Evolutionary conservation across 2,113 vertebrate genomes (phyloP).

Genomic region (Myrmecobius fasciatus): DNA sequence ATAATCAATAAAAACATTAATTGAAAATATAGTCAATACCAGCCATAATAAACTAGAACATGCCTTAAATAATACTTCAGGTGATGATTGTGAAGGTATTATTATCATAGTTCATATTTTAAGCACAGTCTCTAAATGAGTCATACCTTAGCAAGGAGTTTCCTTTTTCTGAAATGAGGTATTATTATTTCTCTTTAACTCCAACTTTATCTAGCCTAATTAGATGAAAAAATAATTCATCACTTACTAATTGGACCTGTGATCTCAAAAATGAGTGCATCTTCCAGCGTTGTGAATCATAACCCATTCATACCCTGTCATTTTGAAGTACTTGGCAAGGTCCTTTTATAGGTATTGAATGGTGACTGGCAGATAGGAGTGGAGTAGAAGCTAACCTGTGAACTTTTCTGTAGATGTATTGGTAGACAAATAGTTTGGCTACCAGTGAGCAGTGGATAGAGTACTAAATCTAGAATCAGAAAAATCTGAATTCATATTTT

Average conservation of each 20-base stretch:
- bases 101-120: background rate
- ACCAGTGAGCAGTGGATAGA: background rate
- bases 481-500: background rate
- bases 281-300: background rate
- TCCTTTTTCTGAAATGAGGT: slow-evolving; percentile 31
- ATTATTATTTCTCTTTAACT: background rate
- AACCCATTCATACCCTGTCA: background rate
- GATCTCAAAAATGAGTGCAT: background rate
- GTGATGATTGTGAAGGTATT: background rate
- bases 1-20: background rate
- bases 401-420: background rate
- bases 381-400: background rate
- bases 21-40: background rate
- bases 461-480: background rate
- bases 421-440: background rate
- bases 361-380: background rate
- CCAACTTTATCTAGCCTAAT: background rate
- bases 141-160: background rate
- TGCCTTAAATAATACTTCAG: background rate
- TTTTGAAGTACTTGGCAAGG: background rate
- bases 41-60: background rate
- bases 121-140: background rate
- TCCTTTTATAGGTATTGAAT: background rate
- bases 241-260: background rate
- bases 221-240: background rate